Evolutionary conservation across 2,888 invertebrate genomes (phyloP).

Genomic region (Epistrophe eligans): DNA sequence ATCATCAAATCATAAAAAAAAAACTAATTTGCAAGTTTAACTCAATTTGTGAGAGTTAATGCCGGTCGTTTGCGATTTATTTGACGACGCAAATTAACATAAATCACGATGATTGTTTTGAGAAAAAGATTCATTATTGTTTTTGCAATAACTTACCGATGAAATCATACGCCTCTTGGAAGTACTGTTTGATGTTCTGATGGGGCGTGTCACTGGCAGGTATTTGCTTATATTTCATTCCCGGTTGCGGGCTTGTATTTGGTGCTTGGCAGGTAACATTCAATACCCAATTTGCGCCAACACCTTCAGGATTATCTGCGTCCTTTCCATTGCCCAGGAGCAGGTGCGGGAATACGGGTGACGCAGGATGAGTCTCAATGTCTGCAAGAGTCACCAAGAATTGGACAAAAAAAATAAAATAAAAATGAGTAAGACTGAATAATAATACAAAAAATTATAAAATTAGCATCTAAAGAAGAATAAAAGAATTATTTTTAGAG

Average conservation of each 20-base stretch:
- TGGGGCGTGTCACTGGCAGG: conserved; percentile 93
- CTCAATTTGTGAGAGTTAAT: conserved; percentile 48
- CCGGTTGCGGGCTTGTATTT: conserved; percentile 86
- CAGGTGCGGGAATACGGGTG: conserved; percentile 91
- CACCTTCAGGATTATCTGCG: conserved; percentile 89
- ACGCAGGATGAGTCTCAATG: conserved; percentile 90
- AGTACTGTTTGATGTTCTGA: conserved; percentile 94
- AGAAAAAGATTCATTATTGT: conserved; percentile 31
- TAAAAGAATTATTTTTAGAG: conserved; percentile 66
- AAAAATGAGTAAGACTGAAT: conserved; percentile 63
- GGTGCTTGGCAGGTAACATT: conserved; percentile 92
- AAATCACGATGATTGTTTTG: conserved; percentile 36
- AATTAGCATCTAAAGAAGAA: conserved; percentile 62
- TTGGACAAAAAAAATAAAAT: conserved; percentile 12
- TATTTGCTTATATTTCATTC: conserved; percentile 90
- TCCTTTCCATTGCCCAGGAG: conserved; percentile 93
- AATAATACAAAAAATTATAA: conserved; percentile 29
- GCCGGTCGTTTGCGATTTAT: conserved; percentile 35
- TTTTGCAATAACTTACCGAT: conserved; percentile 88
- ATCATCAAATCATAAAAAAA: conserved; percentile 5
- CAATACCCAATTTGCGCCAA: conserved; percentile 91
- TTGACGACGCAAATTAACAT: conserved; percentile 66
- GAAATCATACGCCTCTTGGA: conserved; percentile 93
- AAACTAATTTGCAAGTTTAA: conserved; percentile 60
- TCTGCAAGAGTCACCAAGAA: conserved; percentile 83